Base-by-base conservation (phyloP, 2,113 vertebrate genomes). In the Megaleporinus macrocephalus region DNA sequence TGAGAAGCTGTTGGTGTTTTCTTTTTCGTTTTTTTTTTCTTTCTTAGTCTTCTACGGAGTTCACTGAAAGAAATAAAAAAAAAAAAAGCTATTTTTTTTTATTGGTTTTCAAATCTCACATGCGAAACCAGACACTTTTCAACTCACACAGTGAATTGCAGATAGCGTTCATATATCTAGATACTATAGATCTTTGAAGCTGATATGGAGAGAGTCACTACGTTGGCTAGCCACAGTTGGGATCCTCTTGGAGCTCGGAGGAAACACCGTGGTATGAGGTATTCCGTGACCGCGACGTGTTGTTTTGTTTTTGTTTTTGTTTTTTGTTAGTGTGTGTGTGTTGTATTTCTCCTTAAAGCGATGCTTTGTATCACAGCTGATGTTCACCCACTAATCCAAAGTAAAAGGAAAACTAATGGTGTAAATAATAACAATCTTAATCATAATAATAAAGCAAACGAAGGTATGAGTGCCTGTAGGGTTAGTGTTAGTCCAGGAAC, bases 221-320 rank as follows among this genome's bases (percentile, higher is more conserved):
- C 85, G 89, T 92, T 93, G 91, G 86, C 92, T 89, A 65, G 90
- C 91, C 92, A 92, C 91, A 72, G 86, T 80, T 90, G 91, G 87
- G 90, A 90, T 90, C 88, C 91, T 88, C 90, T 75, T 91, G 89
- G 88, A 90, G 90, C 88, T 87, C 90, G 89, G 89, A 86, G 90
- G 92, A 90, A 90, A 90, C 87, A 92, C 90, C 79, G 89, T 91
- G 92, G 92, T 90, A 91, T 94, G 94, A 95, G 94, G 94, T 94
- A 94, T 93, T 94, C 92, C 89, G 91, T 93, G 91, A 93, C 92
- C 87, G 88, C 87, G 89, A 91, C 90, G 92, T 22, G n/a, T 86
- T 89, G 85, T 92, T n/a, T n/a, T n/a, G n/a, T n/a, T n/a, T n/a
- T n/a, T n/a, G n/a, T n/a, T n/a, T n/a, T n/a, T n/a, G n/a, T n/a